These are phyloP conservation scores for Centropus bengalensis DNA, from an alignment of 2,113 vertebrate genomes.

Conservation along the genomic window DNA sequence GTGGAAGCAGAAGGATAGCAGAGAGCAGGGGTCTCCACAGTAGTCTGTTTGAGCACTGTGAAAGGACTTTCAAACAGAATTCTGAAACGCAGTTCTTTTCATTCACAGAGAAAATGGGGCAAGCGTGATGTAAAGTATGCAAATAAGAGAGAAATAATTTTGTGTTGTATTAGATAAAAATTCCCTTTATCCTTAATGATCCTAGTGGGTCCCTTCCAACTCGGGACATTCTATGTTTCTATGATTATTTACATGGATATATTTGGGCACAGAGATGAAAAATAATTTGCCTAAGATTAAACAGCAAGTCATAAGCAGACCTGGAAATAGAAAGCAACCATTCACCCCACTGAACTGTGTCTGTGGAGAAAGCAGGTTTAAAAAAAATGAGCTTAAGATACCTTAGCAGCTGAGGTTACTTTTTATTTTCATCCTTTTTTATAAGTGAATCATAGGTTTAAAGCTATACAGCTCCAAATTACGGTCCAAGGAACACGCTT, in stretches of 20 bases:
- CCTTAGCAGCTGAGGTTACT: not conserved
- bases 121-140: not conserved
- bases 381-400: not conserved
- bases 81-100: not conserved
- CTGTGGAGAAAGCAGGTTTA: not conserved
- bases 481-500: not conserved
- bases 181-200: not conserved
- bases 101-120: not conserved
- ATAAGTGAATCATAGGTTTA: not conserved
- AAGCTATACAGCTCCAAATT: not conserved
- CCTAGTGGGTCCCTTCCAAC: too few relatives aligned
- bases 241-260: not conserved
- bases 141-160: not conserved
- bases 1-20: not conserved
- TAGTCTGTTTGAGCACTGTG: not conserved
- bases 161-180: not conserved
- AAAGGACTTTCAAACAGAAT: not conserved
- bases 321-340: conserved; percentile 3
- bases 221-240: too few relatives aligned
- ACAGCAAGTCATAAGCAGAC: not conserved
- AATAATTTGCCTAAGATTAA: conserved; percentile 4
- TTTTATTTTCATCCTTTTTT: not conserved
- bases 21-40: not conserved
- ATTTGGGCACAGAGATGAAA: not conserved
- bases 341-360: not conserved